Base-by-base conservation (phyloP, 2,797 vertebrate genomes). In the Echeneis naucrates region DNA sequence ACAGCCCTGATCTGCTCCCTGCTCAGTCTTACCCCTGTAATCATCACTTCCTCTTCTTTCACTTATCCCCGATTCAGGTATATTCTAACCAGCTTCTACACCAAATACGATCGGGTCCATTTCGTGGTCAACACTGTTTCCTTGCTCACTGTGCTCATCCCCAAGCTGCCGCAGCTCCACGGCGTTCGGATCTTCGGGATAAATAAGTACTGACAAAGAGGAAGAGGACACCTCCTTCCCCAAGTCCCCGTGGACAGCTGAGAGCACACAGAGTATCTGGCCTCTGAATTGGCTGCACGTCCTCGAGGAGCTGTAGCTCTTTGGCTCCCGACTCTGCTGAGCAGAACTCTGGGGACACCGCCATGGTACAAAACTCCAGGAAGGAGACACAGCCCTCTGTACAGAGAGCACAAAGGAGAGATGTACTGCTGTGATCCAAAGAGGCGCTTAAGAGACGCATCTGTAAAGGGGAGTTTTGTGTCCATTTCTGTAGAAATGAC, bases 1-100 rank as follows among this genome's bases (percentile, higher is more conserved):
- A n/a, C n/a, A n/a, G n/a, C n/a, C n/a, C n/a, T n/a, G n/a, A n/a
- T n/a, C n/a, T n/a, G n/a, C n/a, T n/a, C n/a, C n/a, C 16, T 24
- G 1, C 21, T 10, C 9, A 44, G 47, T 26, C 50, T 2, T 26
- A 14, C 21, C 1, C 27, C n/a, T 45, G 45, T 77, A 56, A 68
- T 51, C 30, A 14, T 27, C 5, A 24, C 13, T 33, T 12, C n/a
- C 19, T 48, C 26, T 44, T 37, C 27, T 68, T 35, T 37, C 13
- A 0, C 19, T 32, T n/a, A 0, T 73, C 55, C 51, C 37, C 52
- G 12, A 19, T 72, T 51, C 77, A 99, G 98, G 93, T 99, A 99
- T 68, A 97, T 99, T 81, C 95, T 99, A 76, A 98, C 98, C 93
- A 99, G 97, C 95, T 99, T 99, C 93, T 99, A 99, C 93, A 99